phyloP scores from a whole-genome alignment of 1,140 invertebrate species.

The Philopotamus ludificatus region DNA sequence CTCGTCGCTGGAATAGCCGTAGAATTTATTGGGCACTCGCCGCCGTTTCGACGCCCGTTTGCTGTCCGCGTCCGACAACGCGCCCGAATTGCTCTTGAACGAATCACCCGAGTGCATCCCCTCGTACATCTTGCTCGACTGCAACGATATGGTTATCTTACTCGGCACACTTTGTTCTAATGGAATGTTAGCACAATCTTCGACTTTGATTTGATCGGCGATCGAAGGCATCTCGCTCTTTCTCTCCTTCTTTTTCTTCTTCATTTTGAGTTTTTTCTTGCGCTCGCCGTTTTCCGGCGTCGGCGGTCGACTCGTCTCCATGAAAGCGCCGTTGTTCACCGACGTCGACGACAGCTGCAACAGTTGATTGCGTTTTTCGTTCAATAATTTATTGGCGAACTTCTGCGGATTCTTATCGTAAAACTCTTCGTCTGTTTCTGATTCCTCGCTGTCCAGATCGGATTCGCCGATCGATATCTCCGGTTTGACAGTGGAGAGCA shows the following conservation, averaged over 20 bases:
- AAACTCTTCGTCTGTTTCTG: conserved; percentile 83
- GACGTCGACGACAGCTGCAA: conserved; percentile 59
- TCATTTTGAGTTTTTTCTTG: conserved; percentile 54
- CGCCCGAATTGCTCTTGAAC: conserved; percentile 35
- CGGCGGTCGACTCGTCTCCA: conserved; percentile 54
- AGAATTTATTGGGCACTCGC: conserved; percentile 78
- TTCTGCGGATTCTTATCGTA: conserved; percentile 78
- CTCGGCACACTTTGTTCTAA: conserved; percentile 46
- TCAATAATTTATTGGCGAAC: conserved; percentile 66
- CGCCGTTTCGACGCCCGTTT: conserved; percentile 73
- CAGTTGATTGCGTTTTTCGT: conserved; percentile 71
- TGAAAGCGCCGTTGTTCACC: conserved; percentile 59
- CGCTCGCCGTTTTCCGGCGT: conserved; percentile 55
- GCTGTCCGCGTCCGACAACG: conserved; percentile 55
- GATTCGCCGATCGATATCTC: conserved; percentile 68
- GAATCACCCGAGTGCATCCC: conserved; percentile 43
- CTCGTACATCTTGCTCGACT: conserved; percentile 52
- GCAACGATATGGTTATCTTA: conserved; percentile 56
- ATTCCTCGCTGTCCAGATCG: conserved; percentile 78
- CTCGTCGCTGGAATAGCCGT: conserved; percentile 81
- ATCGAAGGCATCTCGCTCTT: conserved; percentile 58
- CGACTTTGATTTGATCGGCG: conserved; percentile 53
- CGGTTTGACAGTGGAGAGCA: conserved; percentile 48
- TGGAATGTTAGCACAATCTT: conserved; percentile 44
- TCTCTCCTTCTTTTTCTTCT: conserved; percentile 63